phyloP scores from a whole-genome alignment of 2,888 invertebrate genomes.

The Plagodis pulveraria region DNA sequence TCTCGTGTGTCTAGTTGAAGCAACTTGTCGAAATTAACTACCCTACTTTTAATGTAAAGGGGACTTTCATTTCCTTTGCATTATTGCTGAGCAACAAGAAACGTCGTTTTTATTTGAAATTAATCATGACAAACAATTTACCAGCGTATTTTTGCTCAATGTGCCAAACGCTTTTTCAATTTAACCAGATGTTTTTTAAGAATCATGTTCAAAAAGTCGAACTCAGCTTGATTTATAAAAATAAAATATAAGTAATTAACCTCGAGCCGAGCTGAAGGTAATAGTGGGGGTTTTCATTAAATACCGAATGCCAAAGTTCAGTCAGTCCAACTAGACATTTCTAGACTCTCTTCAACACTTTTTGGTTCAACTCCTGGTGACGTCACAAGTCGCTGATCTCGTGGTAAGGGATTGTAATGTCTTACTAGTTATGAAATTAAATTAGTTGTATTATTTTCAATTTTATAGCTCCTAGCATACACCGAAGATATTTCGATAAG shows the following conservation, averaged over 20 bases:
- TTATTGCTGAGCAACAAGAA: slow-evolving; percentile 4
- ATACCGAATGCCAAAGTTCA: slow-evolving; percentile 1
- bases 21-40: slow-evolving; percentile 33
- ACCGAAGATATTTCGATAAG: slow-evolving; percentile 86
- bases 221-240: too few species aligned
- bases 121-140: too few species aligned
- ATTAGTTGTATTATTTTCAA: slow-evolving; percentile 85
- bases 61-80: slow-evolving; percentile 12
- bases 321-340: slow-evolving; percentile 34
- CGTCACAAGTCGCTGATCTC: slow-evolving; percentile 82
- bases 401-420: slow-evolving; percentile 84
- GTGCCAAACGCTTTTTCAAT: neutral
- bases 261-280: too few species aligned
- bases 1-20: slow-evolving; percentile 50
- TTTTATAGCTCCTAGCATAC: slow-evolving; percentile 85
- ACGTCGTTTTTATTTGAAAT: too few species aligned
- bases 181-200: neutral
- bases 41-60: slow-evolving; percentile 21
- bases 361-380: slow-evolving; percentile 67
- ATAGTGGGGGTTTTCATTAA: too few species aligned
- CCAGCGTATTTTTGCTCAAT: too few species aligned
- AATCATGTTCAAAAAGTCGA: neutral
- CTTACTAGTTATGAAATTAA: slow-evolving; percentile 84
- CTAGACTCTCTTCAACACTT: slow-evolving; percentile 36
- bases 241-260: too few species aligned